Evolutionary conservation across 2,113 vertebrate genomes (phyloP), one percentile per base, ranked within the genome.

Genomic region (Scolopax mira): DNA sequence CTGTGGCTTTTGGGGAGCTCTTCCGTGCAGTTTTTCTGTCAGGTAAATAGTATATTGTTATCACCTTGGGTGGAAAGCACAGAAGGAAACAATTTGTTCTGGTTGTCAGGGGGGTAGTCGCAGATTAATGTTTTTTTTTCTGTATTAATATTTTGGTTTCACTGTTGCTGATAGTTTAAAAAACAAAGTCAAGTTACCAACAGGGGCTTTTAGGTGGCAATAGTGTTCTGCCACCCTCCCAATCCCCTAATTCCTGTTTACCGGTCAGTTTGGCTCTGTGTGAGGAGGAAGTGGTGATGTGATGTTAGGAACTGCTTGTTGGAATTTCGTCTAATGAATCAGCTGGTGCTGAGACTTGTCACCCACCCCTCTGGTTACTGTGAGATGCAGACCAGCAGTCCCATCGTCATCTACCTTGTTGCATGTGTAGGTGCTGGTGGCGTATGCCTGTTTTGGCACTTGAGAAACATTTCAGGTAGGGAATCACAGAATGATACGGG

Each of bases 21-120:
- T 4, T 39, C 24, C 0, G 0, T 1, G 1, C 7, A 6, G 30
- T 35, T 84, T 35, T 84, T 74, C 24, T 0, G 0, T 58, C 61
- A 71, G 69, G 37, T 79, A 22, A 25, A 28, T 18, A 28, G 49
- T 22, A 1, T 13, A 41, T 42, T 57, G 28, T 80, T 86, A 22
- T 6, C 10, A 18, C 23, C 64, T 54, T 41, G 37, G 5, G 4
- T 62, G 41, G 67, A 73, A 37, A 61, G 31, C 44, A 33, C 3
- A 18, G 18, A 65, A 85, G 41, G 31, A 70, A 62, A 51, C 30
- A 42, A 21, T 91, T 72, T 69, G 5, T 79, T 61, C 22, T 72
- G 15, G 1, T 67, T 81, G 30, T 69, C 27, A 61, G 37, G 52
- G 65, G 39, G 11, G 13, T 64, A 28, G 18, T 79, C 15, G 2